These are phyloP conservation scores for Diorhabda carinulata DNA, from an alignment of 1,140 invertebrate species.

Conservation along the genomic window DNA sequence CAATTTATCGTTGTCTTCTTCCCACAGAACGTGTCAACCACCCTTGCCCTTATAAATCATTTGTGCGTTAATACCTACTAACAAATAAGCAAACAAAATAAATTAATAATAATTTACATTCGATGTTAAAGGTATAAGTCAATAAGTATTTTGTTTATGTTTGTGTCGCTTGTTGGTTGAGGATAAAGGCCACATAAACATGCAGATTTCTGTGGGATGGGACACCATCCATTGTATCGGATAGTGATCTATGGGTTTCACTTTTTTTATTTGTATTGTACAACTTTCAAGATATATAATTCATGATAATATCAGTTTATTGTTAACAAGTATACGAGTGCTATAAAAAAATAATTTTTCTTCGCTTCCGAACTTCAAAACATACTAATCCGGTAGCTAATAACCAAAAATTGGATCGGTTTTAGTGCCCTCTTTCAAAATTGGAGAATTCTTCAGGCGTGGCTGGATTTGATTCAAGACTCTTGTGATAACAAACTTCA, in stretches of 20 bases:
- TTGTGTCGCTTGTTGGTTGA: constrained; percentile 8
- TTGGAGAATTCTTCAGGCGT: no score
- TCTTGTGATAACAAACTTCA: no score
- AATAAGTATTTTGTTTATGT: constrained; percentile 21
- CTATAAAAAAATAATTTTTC: no score
- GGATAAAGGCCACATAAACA: constrained; percentile 17
- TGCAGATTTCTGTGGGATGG: constrained; percentile 19
- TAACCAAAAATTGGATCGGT: no score
- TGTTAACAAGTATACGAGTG: not conserved
- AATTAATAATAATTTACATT: constrained; percentile 9
- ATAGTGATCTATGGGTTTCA: constrained; percentile 13
- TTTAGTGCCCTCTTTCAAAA: no score
- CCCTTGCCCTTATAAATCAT: not conserved
- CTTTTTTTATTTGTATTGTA: constrained; percentile 17
- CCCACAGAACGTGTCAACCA: no score
- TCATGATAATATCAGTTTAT: not conserved
- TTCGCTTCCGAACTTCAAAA: no score
- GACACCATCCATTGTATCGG: constrained; percentile 16
- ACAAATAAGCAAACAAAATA: not conserved
- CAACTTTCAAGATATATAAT: not conserved
- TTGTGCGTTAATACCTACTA: not conserved
- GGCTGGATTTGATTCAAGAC: no score
- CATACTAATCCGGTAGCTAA: no score
- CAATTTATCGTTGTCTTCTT: no score
- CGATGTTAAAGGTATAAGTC: constrained; percentile 17